A percentile compares a stretch with the other conserved stretches of the same genome.
Evolutionary conservation across 2,888 invertebrate species (phyloP).

Genomic region (Acheta domesticus): DNA sequence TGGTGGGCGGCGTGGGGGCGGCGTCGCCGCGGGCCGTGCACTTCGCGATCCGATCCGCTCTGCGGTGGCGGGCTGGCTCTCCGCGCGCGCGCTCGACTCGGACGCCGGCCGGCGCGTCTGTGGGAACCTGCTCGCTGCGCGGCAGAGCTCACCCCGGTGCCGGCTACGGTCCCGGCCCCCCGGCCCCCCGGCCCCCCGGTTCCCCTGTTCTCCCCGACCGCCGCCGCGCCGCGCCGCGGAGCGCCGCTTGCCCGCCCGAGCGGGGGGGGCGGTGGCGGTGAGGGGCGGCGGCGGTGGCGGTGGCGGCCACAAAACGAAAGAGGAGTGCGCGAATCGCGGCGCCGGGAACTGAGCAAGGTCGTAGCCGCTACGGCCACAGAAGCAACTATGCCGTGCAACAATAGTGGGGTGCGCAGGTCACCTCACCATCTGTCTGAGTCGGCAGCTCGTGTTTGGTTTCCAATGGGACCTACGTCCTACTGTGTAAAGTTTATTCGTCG

Average conservation of each 20-base stretch:
- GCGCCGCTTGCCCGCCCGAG: background rate
- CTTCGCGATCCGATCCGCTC: no score
- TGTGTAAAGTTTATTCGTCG: no score
- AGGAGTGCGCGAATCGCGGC: background rate
- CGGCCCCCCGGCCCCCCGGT: background rate
- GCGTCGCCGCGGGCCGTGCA: no score
- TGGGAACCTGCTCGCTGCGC: background rate
- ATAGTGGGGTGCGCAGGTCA: no score
- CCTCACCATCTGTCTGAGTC: no score
- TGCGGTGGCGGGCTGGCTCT: no score
- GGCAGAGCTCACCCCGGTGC: background rate
- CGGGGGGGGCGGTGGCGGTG: background rate
- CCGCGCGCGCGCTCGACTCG: background rate
- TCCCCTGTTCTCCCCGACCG: background rate
- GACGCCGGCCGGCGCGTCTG: background rate
- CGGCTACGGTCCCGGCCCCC: background rate
- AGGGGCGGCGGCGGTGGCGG: no score
- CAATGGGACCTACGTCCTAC: no score
- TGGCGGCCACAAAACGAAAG: background rate
- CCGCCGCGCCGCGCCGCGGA: background rate
- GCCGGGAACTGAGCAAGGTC: background rate
- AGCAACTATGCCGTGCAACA: no score
- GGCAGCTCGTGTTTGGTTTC: no score
- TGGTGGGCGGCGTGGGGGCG: no score
- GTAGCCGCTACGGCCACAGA: background rate